These are phyloP conservation scores for Microctenopoma stevenorrisi DNA, from an alignment of 2,797 vertebrate species.

Conservation along the genomic window DNA sequence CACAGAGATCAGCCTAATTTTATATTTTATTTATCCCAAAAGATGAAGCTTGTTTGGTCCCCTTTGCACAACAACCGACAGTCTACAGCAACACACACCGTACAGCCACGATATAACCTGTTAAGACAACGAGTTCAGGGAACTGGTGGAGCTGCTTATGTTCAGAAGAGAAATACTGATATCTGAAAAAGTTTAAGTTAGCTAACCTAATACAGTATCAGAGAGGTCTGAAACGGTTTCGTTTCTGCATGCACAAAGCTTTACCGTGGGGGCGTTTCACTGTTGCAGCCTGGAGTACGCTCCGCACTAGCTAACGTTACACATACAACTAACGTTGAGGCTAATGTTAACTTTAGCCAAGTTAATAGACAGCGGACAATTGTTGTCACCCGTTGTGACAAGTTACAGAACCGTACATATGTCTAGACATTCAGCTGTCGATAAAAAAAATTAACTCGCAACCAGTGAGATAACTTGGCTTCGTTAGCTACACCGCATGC, in stretches of 20 bases:
- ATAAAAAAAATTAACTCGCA: neutral
- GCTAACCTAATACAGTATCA: too few relatives aligned
- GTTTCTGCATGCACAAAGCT: too few relatives aligned
- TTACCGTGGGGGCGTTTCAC: conserved; percentile 58
- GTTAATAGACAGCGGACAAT: neutral
- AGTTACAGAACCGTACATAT: neutral
- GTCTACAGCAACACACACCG: neutral
- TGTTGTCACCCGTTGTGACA: neutral
- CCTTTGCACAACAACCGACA: neutral
- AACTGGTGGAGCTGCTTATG: too few relatives aligned
- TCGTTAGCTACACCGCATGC: conserved; percentile 30
- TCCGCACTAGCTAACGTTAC: too few relatives aligned
- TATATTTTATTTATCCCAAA: neutral
- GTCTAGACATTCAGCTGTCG: neutral
- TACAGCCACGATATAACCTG: too few relatives aligned
- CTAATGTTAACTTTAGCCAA: neutral
- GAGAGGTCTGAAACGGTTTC: too few relatives aligned
- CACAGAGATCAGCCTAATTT: neutral
- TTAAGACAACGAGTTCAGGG: too few relatives aligned
- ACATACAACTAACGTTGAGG: too few relatives aligned
- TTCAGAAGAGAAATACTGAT: too few relatives aligned
- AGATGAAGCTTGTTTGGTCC: neutral
- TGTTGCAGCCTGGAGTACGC: neutral
- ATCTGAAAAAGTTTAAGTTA: too few relatives aligned
- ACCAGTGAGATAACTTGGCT: conserved; percentile 19